Conservation (phyloP, 2,113 vertebrate genomes). For the Marmota monax region DNA sequence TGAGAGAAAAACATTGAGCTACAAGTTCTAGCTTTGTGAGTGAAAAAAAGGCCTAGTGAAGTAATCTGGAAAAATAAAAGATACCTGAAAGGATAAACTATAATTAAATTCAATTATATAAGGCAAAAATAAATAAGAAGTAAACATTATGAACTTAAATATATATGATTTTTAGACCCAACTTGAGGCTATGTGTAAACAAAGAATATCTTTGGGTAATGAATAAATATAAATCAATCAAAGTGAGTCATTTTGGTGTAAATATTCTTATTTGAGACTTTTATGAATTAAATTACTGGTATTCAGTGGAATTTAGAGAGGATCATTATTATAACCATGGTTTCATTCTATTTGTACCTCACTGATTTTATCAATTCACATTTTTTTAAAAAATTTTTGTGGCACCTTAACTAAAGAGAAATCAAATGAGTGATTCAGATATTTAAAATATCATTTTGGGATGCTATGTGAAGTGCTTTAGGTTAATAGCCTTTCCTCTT, state of each 20-base stretch:
- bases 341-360: neutral
- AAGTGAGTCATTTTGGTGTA: neutral
- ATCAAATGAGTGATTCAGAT: neutral
- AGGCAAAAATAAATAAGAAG: neutral
- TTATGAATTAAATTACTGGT: neutral
- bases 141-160: neutral
- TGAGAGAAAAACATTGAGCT: neutral
- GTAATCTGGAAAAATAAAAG: neutral
- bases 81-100: neutral
- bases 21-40: neutral
- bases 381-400: neutral
- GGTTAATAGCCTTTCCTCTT: neutral
- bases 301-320: neutral
- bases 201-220: neutral
- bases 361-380: neutral
- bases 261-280: neutral
- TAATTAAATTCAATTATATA: neutral
- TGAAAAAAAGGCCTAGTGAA: neutral
- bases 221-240: neutral
- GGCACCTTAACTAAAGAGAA: neutral
- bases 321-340: neutral
- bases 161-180: neutral
- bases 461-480: neutral
- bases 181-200: neutral
- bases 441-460: slow-evolving; percentile 1